Percentiles rank a stretch among this genome's conserved stretches.
Conservation (phyloP, 2,888 invertebrate genomes). For the Diaperis boleti region DNA sequence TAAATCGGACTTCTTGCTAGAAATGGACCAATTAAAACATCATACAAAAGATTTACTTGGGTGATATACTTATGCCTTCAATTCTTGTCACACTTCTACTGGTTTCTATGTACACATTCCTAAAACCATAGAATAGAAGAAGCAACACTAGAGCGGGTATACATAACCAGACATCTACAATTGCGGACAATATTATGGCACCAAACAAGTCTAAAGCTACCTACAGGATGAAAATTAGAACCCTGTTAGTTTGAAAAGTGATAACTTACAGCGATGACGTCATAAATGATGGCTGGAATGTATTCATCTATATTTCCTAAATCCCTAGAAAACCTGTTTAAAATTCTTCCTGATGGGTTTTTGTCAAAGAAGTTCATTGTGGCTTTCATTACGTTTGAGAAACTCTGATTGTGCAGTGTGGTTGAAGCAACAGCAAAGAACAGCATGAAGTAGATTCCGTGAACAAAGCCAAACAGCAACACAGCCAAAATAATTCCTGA, state of each 20-base stretch:
- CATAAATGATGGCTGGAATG: constrained; percentile 66
- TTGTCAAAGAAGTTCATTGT: constrained; percentile 63
- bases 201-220: constrained; percentile 72
- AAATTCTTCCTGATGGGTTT: constrained; percentile 63
- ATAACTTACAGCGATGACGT: constrained; percentile 59
- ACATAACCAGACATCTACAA: constrained; percentile 79
- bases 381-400: constrained; percentile 58
- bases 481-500: constrained; percentile 65
- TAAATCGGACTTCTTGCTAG: constrained; percentile 84
- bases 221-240: constrained; percentile 48
- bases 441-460: constrained; percentile 60
- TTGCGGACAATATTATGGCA: constrained; percentile 77
- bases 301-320: constrained; percentile 74
- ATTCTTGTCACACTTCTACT: constrained; percentile 81
- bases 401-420: constrained; percentile 60
- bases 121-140: constrained; percentile 73
- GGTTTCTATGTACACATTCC: constrained; percentile 79
- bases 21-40: constrained; percentile 36
- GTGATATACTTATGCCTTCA: constrained; percentile 75
- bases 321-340: constrained; percentile 66
- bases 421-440: constrained; percentile 60
- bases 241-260: background rate
- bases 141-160: constrained; percentile 76
- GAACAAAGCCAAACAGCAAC: constrained; percentile 60
- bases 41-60: background rate